Percentiles rank a stretch among this genome's conserved stretches.
These are phyloP conservation scores for Dorcus hopei DNA, from an alignment of 2,888 invertebrate genomes.

Conservation along the genomic window DNA sequence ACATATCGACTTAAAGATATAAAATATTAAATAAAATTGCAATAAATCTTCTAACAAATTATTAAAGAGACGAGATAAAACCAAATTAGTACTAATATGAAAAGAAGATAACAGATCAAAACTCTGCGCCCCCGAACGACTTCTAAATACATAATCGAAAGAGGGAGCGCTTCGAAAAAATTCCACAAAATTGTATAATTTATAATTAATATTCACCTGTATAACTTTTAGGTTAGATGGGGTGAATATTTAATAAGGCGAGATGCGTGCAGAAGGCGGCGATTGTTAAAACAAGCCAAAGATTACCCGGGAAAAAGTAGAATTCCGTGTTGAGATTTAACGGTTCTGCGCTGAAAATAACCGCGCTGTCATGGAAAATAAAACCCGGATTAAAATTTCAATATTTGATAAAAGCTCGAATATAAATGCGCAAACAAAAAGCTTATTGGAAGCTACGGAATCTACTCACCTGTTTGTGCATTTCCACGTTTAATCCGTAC, in stretches of 20 bases:
- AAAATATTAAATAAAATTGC: too few relatives aligned
- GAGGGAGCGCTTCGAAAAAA: too few relatives aligned
- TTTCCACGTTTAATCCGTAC: slow-evolving; percentile 93
- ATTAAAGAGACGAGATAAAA: too few relatives aligned
- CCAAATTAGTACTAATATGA: too few relatives aligned
- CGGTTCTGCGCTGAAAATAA: slow-evolving; percentile 24
- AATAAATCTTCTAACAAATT: too few relatives aligned
- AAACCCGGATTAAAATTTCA: slow-evolving; percentile 23
- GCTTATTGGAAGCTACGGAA: neutral
- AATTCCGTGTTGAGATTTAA: slow-evolving; percentile 29
- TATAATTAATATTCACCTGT: slow-evolving; percentile 18
- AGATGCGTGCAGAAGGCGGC: slow-evolving; percentile 6
- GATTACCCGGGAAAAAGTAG: slow-evolving; percentile 29
- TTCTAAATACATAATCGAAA: too few relatives aligned
- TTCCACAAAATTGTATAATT: slow-evolving; percentile 2
- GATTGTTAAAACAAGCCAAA: slow-evolving; percentile 27
- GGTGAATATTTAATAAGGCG: slow-evolving; percentile 24
- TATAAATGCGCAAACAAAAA: slow-evolving; percentile 6
- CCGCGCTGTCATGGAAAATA: slow-evolving; percentile 21
- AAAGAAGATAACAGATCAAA: too few relatives aligned
- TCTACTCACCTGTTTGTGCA: slow-evolving; percentile 91
- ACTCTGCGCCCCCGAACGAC: too few relatives aligned
- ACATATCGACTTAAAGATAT: too few relatives aligned
- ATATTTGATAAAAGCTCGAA: slow-evolving; percentile 15
- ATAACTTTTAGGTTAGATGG: slow-evolving; percentile 8